These are phyloP conservation scores for Montifringilla adamsi DNA, from an alignment of 2,113 vertebrate genomes.

Conservation along the genomic window DNA sequence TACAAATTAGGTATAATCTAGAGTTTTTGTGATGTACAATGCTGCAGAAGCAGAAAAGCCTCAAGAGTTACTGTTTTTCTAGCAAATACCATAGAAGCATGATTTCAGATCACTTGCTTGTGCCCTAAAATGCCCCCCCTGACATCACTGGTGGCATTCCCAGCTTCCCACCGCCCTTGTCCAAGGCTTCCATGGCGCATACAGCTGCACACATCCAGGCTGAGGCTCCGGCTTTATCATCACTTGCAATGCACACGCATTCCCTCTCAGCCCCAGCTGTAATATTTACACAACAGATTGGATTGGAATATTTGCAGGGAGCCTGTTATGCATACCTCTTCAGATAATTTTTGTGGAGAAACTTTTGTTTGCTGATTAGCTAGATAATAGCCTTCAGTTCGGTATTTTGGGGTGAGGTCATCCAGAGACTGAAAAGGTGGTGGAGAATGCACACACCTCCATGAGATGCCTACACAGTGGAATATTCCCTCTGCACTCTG, in stretches of 20 bases:
- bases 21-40: background rate
- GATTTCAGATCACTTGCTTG: background rate
- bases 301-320: constrained; percentile 15
- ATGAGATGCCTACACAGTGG: background rate
- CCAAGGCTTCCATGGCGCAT: background rate
- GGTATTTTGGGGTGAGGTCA: background rate
- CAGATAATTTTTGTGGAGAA: constrained; percentile 32
- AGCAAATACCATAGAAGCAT: background rate
- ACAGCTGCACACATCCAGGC: background rate
- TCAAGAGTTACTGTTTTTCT: background rate
- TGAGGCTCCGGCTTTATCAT: fast-evolving
- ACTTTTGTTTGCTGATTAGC: background rate
- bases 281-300: constrained; percentile 60
- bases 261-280: background rate
- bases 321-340: constrained; percentile 13
- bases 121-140: fast-evolving
- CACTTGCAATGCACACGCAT: background rate
- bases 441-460: background rate
- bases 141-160: background rate
- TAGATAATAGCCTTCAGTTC: background rate
- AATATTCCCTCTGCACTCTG: background rate
- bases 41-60: background rate
- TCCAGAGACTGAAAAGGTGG: background rate
- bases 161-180: background rate
- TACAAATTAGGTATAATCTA: background rate